Base-by-base conservation (phyloP, 2,888 invertebrate genomes). In the Plemyria rubiginata region DNA sequence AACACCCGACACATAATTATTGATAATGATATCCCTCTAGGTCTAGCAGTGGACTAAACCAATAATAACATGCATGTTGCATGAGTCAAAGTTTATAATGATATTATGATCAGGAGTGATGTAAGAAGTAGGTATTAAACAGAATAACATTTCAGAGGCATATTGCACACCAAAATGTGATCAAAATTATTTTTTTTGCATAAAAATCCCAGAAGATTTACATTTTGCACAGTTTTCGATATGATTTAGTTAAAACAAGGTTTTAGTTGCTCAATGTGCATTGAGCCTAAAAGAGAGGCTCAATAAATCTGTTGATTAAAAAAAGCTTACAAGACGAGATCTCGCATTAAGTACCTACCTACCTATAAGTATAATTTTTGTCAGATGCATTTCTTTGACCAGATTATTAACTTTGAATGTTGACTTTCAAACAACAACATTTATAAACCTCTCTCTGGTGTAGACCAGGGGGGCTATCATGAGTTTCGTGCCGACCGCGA, bases 11-110 rank as follows among this genome's bases (percentile, higher is more conserved):
- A 1, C 66, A 61, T 65, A 45, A 68, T 65, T n/a, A n/a, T 70
- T 53, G 62, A 32, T 11, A 52, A 69, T 71, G 56, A 60, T 68
- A 71, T 68, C 56, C 54, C 57, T 73, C 77, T 78, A 78, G 78
- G 55, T 73, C 77, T 78, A 78, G 78, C 79, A 68, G 72, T 68
- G 70, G 49, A 75, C 78, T 77, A 50, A 66, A 16, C 68, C 51
- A 11, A 48, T 53, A 59, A 55, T 61, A 65, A 62, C 58, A 63
- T 61, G 59, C 61, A 64, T 49, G n/a, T n/a, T n/a, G 43, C 64
- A 51, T 58, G 53, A 59, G 16, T 53, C 32, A 62, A 61, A 16
- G 43, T 12, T n/a, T 58, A 41, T 40, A 22, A 22, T 22, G n/a
- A 9, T 45, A 38, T 54, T 45, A 46, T 32, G 11, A 12, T 52